These are phyloP conservation scores for Macrotis lagotis DNA, from an alignment of 2,113 vertebrate genomes.

Conservation along the genomic window DNA sequence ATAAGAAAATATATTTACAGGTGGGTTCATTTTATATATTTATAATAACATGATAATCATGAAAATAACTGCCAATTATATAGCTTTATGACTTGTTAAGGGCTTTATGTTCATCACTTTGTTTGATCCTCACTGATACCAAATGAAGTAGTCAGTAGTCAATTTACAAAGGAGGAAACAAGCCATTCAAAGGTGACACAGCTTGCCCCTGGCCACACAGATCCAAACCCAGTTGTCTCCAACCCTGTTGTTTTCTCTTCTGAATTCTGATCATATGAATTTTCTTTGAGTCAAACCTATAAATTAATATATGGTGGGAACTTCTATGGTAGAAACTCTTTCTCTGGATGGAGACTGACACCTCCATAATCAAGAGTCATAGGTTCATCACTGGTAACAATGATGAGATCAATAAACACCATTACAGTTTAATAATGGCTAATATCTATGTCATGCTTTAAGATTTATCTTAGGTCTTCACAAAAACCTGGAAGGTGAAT, in stretches of 20 bases:
- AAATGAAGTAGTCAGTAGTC: neutral
- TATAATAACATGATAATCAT: neutral
- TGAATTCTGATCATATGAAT: neutral
- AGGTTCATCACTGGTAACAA: neutral
- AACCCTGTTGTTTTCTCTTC: neutral
- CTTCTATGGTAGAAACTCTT: neutral
- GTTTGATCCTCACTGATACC: neutral
- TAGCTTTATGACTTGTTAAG: neutral
- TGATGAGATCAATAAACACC: neutral
- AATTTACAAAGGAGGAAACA: neutral
- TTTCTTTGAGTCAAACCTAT: neutral
- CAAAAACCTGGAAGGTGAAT: neutral
- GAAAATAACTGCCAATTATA: neutral
- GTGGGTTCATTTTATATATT: neutral
- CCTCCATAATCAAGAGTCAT: neutral
- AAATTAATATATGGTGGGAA: neutral
- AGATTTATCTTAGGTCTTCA: neutral
- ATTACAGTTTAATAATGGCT: neutral
- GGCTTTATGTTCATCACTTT: neutral
- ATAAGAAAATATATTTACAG: neutral
- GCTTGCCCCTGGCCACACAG: neutral
- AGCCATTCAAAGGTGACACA: rapidly evolving
- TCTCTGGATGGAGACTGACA: neutral
- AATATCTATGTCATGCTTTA: neutral
- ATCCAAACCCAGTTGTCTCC: neutral